Evolutionary conservation across 2,888 invertebrate species (phyloP), one percentile per base, ranked within the genome.

Genomic region (Aethes cnicana): DNA sequence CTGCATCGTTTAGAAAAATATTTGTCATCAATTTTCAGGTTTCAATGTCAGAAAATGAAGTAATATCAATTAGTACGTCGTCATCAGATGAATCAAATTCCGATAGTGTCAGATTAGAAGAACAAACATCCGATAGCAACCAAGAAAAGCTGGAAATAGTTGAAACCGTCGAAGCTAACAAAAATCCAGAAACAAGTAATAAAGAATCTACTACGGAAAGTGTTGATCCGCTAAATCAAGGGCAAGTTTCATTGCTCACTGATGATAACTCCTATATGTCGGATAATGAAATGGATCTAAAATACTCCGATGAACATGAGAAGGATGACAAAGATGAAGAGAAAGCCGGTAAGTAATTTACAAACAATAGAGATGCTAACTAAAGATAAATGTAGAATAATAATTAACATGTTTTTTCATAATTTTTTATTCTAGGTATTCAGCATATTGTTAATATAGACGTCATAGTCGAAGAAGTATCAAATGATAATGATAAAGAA

Each of bases 211-310:
- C 30, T 44, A 41, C 47, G 9, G n/a, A 30, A 18, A 23, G 26
- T 9, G 44, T 33, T 11, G 77, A 84, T 66, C 70, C 72, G 7
- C 59, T 78, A 16, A 76, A 77, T 46, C 79, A 77, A 62, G 78
- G 68, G 11, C 76, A 77, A 20, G 58, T 74, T 6, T 89, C 89
- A 0, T 58, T 88, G 26, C 59, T 88, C 23, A 87, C 88, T 20
- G 88, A 89, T 57, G 89, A 89, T 62, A 81, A 80, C 56, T 86
- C 86, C 1, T 57, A 61, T 2, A 33, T 50, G 11, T 74, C 79
- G 0, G 81, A 84, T 49, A 66, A 74, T 1, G 72, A 73, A 53
- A 47, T 77, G 1, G 66, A 67, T 48, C 68, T 87, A 0, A 75
- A 80, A 56, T 83, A 81, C 68, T 81, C 82, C 1, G 75, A 73